phyloP scores from a whole-genome alignment of 2,888 invertebrate species.

The Quadroppia sp. region DNA sequence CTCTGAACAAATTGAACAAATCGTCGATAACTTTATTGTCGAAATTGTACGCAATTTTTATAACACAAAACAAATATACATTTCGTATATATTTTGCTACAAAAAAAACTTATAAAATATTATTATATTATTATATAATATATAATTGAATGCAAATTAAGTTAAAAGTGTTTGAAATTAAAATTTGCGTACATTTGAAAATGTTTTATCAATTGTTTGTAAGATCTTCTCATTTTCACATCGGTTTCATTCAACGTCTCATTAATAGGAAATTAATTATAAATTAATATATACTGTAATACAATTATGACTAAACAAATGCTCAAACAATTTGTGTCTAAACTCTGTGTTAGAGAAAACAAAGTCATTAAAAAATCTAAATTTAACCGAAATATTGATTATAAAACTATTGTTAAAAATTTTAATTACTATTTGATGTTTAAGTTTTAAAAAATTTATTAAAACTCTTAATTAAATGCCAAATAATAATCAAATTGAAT shows the following conservation, averaged over 20 bases:
- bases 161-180: not conserved
- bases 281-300: constrained; percentile 14
- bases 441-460: not conserved
- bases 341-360: not conserved
- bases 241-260: constrained; percentile 1
- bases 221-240: not conserved
- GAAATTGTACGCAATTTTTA: not conserved
- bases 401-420: not conserved
- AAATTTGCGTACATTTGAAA: not conserved
- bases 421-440: not conserved
- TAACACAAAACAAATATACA: not conserved
- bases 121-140: not conserved
- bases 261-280: constrained; percentile 34
- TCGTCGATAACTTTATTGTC: not conserved
- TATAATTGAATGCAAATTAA: not conserved
- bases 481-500: not conserved
- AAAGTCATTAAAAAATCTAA: not conserved
- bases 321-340: constrained; percentile 15
- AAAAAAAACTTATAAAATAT: not conserved
- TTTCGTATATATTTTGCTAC: no score
- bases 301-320: constrained; percentile 26
- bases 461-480: not conserved
- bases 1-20: constrained; percentile 25
- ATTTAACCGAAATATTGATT: no score
- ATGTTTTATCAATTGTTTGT: not conserved